Percentiles rank a stretch among this genome's conserved stretches.
These are phyloP conservation scores for Aspidiotus destructor DNA, from an alignment of 2,888 invertebrate genomes.

Conservation along the genomic window DNA sequence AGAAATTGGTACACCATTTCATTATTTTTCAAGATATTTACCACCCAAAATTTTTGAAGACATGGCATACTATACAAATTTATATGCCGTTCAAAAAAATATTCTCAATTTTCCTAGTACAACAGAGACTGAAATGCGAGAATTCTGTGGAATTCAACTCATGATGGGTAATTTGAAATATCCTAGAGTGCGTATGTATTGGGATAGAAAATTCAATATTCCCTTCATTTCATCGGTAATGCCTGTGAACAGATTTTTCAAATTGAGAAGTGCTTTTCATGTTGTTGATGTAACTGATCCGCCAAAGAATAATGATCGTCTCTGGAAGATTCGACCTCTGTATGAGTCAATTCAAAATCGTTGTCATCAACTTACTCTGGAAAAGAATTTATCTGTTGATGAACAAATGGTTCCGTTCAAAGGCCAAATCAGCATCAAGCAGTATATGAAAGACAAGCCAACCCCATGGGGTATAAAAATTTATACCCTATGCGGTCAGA, in stretches of 20 bases:
- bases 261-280: constrained; percentile 37
- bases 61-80: neutral
- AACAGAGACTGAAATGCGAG: constrained; percentile 33
- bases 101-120: constrained; percentile 1
- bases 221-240: constrained; percentile 36
- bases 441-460: constrained; percentile 39
- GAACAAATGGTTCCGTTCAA: constrained; percentile 40
- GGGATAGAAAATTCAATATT: constrained; percentile 35
- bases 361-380: constrained; percentile 35
- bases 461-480: constrained; percentile 39
- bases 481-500: constrained; percentile 37
- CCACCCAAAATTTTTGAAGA: too few species aligned
- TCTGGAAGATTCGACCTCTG: constrained; percentile 37
- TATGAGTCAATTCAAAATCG: constrained; percentile 35
- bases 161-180: constrained; percentile 38
- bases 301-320: constrained; percentile 33
- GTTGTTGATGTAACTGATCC: constrained; percentile 34
- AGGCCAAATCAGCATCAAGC: constrained; percentile 38
- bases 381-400: constrained; percentile 37
- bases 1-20: too few species aligned
- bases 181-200: constrained; percentile 36
- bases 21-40: too few species aligned
- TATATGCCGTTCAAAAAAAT: constrained; percentile 16
- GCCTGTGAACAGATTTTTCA: constrained; percentile 36
- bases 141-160: constrained; percentile 20